Percentiles rank a stretch among this genome's conserved stretches.
Evolutionary conservation across 2,113 vertebrate species (phyloP).

Genomic region (Sphyrna mokarran): DNA sequence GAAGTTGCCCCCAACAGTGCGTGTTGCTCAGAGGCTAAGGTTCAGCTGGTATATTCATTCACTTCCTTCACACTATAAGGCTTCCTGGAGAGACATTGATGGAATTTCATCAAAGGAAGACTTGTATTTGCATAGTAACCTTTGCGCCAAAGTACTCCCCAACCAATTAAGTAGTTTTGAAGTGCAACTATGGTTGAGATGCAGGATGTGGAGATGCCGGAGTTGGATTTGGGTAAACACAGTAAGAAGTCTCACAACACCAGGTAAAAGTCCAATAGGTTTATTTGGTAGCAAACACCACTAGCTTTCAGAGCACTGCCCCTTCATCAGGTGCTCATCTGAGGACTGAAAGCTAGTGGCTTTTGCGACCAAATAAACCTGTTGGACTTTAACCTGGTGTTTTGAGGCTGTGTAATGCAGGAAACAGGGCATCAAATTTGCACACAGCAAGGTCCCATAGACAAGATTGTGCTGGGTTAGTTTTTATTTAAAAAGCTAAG

Average conservation of each 20-base stretch:
- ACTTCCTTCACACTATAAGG: neutral
- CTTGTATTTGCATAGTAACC: neutral
- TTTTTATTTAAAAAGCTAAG: too few species aligned
- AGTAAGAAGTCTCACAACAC: too few species aligned
- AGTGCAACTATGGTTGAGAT: neutral
- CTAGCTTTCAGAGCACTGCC: too few species aligned
- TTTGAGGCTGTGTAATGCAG: neutral
- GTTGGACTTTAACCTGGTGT: too few species aligned
- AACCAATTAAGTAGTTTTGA: neutral
- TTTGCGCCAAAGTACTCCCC: neutral
- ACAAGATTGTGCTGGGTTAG: neutral
- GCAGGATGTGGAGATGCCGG: neutral
- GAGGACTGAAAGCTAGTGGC: too few species aligned
- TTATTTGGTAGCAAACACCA: too few species aligned
- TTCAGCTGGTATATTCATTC: neutral
- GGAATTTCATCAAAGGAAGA: neutral
- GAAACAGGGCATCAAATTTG: neutral
- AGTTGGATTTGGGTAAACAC: too few species aligned
- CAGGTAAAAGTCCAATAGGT: too few species aligned
- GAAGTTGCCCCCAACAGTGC: neutral
- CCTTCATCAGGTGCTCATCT: too few species aligned
- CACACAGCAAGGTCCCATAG: neutral
- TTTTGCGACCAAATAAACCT: too few species aligned
- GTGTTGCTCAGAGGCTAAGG: neutral
- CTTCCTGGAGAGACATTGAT: neutral